phyloP scores from a whole-genome alignment of 2,113 vertebrate genomes.

The Syngnathoides biaculeatus region DNA sequence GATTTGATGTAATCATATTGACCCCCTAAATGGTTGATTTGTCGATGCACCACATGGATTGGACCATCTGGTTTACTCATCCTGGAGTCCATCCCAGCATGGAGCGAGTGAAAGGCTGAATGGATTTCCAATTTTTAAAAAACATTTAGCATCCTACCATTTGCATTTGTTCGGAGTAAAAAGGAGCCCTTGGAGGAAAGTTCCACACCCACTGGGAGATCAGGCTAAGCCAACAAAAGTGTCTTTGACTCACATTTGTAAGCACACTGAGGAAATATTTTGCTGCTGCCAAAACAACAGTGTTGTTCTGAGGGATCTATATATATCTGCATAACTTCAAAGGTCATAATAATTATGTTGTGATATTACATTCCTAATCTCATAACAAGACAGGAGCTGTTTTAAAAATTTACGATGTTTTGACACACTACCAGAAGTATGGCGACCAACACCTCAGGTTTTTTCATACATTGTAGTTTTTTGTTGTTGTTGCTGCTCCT shows the following conservation, averaged over 20 bases:
- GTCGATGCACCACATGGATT: neutral
- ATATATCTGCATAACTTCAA: neutral
- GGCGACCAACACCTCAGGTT: no score
- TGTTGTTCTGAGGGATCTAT: slow-evolving; percentile 8
- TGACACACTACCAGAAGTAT: neutral
- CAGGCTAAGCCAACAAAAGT: slow-evolving; percentile 24
- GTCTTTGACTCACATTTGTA: slow-evolving; percentile 12
- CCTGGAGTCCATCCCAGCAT: neutral
- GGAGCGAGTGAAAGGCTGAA: slow-evolving; percentile 3
- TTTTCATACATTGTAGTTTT: no score
- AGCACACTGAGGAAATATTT: neutral
- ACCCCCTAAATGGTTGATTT: neutral
- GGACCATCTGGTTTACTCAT: neutral
- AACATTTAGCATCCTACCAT: slow-evolving; percentile 29
- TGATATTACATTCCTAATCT: neutral
- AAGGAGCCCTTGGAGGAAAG: slow-evolving; percentile 13
- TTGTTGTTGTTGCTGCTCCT: no score
- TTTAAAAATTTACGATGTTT: neutral
- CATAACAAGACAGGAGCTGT: neutral
- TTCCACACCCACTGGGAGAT: slow-evolving; percentile 16
- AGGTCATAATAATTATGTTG: neutral
- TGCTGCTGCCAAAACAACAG: slow-evolving; percentile 8
- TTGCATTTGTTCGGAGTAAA: slow-evolving; percentile 27
- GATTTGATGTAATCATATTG: neutral
- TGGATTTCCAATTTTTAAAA: slow-evolving; percentile 28